These are phyloP conservation scores for Lutjanus erythropterus DNA, from an alignment of 2,113 vertebrate genomes.

Conservation along the genomic window DNA sequence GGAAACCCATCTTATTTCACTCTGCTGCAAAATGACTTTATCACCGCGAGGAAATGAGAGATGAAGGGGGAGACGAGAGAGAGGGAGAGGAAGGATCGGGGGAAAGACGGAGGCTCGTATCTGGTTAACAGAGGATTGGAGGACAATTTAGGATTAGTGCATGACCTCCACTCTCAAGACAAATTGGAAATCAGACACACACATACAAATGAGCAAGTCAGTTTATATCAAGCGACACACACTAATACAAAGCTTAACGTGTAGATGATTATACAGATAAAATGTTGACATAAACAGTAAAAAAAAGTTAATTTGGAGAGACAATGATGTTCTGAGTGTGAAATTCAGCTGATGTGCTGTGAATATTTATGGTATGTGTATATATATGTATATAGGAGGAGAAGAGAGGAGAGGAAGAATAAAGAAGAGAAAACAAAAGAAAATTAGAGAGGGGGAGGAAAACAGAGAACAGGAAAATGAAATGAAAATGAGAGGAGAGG, in stretches of 20 bases:
- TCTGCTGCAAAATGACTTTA: constrained; percentile 70
- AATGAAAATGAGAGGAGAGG: neutral
- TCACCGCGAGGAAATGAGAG: constrained; percentile 67
- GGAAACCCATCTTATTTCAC: constrained; percentile 73
- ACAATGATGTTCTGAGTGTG: constrained; percentile 18
- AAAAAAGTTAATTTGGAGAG: constrained; percentile 19
- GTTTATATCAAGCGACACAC: constrained; percentile 21
- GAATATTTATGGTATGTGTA: constrained; percentile 35
- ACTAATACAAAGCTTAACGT: constrained; percentile 9
- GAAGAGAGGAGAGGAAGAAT: neutral
- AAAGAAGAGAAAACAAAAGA: neutral
- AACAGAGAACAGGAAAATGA: neutral
- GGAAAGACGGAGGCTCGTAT: constrained; percentile 38
- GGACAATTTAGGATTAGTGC: constrained; percentile 68
- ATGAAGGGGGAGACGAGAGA: constrained; percentile 40
- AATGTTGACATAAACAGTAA: constrained; percentile 27
- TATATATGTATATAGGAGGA: constrained; percentile 15
- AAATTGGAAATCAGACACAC: constrained; percentile 57
- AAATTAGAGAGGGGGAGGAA: neutral
- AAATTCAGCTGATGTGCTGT: constrained; percentile 14
- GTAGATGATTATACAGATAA: constrained; percentile 19
- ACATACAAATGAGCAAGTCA: constrained; percentile 27
- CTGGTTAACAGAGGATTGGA: constrained; percentile 65
- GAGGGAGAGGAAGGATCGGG: constrained; percentile 19
- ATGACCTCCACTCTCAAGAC: constrained; percentile 50